A percentile compares a stretch with the other conserved stretches of the same genome.
Conservation (phyloP, 92 coral and sea anemone genomes). For the Galaxea fascicularis region DNA sequence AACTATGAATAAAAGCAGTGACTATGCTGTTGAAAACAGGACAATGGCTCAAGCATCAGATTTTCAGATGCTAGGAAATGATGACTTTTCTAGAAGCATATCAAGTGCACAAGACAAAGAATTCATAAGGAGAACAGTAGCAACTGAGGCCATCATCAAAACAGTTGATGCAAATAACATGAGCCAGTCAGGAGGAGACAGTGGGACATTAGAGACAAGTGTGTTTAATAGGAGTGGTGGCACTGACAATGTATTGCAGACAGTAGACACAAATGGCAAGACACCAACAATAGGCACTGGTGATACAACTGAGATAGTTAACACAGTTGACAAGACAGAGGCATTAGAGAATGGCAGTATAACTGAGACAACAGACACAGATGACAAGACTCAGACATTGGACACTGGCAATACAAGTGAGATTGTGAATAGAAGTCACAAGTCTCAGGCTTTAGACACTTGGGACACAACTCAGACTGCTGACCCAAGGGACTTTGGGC, state of each 20-base stretch:
- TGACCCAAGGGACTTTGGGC: too few species aligned
- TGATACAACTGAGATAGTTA: neutral
- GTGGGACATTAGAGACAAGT: neutral
- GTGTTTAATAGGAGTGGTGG: neutral
- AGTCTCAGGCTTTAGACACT: too few species aligned
- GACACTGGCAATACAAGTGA: neutral
- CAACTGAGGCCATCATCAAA: neutral
- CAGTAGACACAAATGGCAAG: neutral
- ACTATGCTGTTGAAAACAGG: neutral
- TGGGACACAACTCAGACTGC: too few species aligned
- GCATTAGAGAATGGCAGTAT: neutral
- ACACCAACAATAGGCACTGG: neutral
- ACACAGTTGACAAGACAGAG: neutral
- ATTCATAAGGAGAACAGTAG: neutral
- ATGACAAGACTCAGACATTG: neutral
- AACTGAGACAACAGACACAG: neutral
- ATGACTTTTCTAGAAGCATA: too few species aligned
- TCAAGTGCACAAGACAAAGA: neutral
- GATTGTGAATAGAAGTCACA: too few species aligned
- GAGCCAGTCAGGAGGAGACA: neutral
- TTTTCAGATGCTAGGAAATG: neutral
- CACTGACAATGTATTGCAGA: neutral
- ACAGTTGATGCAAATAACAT: neutral
- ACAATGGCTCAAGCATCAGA: neutral
- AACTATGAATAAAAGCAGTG: neutral